Percentiles rank a stretch among this genome's conserved stretches.
Evolutionary conservation across 2,888 invertebrate species (phyloP).

Genomic region (Lithophane semibrunnea): DNA sequence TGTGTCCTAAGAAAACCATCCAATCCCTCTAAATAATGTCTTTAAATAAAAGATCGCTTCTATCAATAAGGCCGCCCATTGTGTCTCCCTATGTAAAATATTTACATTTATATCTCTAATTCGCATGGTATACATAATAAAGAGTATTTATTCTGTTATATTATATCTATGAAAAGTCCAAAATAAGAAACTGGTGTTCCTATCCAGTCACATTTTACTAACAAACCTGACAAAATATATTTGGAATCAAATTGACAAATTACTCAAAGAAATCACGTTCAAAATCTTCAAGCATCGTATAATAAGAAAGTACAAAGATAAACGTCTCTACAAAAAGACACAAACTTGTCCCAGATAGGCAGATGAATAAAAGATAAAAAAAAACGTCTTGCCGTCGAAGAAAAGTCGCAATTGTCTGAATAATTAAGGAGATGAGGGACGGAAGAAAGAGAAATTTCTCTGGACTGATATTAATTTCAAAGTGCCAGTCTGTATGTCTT

Average conservation of each 20-base stretch:
- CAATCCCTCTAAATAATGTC: too few relatives aligned
- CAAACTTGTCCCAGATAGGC: slow-evolving; percentile 44
- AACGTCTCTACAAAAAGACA: slow-evolving; percentile 35
- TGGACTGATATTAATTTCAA: slow-evolving; percentile 54
- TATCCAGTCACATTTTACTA: too few relatives aligned
- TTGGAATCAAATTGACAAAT: not conserved
- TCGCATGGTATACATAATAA: too few relatives aligned
- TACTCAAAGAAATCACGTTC: slow-evolving; percentile 3
- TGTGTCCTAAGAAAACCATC: not conserved
- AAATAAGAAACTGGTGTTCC: too few relatives aligned
- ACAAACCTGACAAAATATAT: not conserved
- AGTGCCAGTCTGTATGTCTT: slow-evolving; percentile 15
- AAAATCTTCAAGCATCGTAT: not conserved
- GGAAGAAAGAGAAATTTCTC: slow-evolving; percentile 31
- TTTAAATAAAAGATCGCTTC: too few relatives aligned
- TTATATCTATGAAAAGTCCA: too few relatives aligned
- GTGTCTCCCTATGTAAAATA: too few relatives aligned
- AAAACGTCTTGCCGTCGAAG: slow-evolving; percentile 28
- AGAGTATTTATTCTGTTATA: too few relatives aligned
- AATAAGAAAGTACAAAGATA: slow-evolving; percentile 28
- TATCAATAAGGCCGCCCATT: too few relatives aligned
- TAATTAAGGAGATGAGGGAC: slow-evolving; percentile 57
- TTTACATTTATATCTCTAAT: too few relatives aligned
- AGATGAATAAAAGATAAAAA: slow-evolving; percentile 65
- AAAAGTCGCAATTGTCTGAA: slow-evolving; percentile 58